Base-by-base conservation (phyloP, 1,140 invertebrate genomes). In the Trachymyrmex cornetzi region DNA sequence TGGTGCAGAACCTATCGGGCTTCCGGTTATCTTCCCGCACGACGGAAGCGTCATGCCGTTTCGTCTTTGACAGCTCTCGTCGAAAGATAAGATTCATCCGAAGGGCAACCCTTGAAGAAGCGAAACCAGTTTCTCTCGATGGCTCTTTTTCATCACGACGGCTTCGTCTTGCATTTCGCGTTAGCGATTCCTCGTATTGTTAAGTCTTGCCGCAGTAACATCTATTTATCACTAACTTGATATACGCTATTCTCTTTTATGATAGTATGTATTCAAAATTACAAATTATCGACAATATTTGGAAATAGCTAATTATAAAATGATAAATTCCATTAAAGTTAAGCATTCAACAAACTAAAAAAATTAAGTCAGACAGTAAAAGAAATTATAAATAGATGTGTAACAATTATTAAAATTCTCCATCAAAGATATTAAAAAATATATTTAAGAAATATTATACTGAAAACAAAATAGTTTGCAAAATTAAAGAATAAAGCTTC, bases 11-110 rank as follows among this genome's bases (percentile, higher is more conserved):
- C 89, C 90, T 95, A 94, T 95, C 94, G 81, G 88, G 89, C 92
- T 94, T 94, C 93, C 93, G 93, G 93, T 94, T 94, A 94, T 95
- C 94, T 94, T 92, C 93, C 92, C 91, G 88, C 86, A 82, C 86
- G 87, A 92, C 92, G 94, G 94, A 94, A 95, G 93, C 91, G 90
- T 93, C 94, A 90, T 85, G 89, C 80, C 88, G 85, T 88, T 91
- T 93, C 93, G 92, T 93, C 93, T 94, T 94, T 95, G 94, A 94
- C 94, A 93, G 93, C 92, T 91, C 92, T 91, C 93, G 92, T 92
- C 91, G 89, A 91, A 75, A 93, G 94, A 95, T 95, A 95, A 95
- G 94, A 94, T 92, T 90, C 90, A 91, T 91, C 89, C 87, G 48
- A 57, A 75, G 61, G 66, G 88, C 89, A 89, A 91, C 89, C 77